Base-by-base conservation (phyloP, 2,113 vertebrate genomes). In the Rhinoptilus africanus region DNA sequence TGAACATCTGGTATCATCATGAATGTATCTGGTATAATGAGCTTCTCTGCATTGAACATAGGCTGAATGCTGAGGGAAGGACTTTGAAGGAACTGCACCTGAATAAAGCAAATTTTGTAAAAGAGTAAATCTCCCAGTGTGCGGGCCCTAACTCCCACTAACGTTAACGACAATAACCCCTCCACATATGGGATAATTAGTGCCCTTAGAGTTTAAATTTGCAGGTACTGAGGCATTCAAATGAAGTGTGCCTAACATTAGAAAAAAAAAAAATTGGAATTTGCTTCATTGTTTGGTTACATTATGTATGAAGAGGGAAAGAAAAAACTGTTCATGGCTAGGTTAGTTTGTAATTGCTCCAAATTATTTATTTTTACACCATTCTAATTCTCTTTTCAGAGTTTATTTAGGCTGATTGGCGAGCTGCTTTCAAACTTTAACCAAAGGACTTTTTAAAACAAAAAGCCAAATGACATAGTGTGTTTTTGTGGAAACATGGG, bases 331-430 rank as follows among this genome's bases (percentile, higher is more conserved):
- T 91, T 94, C 28, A 21, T 82, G 81, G 67, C 91, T 92, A 88
- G 75, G 76, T 89, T 98, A 88, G 62, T 73, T 92, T 97, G 62
- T 95, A 92, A 96, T 96, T 96, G 89, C 90, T 92, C 75, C 60
- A 92, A 95, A 96, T 96, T 95, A 93, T 95, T 97, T 97, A 83
- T 71, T 93, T 96, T 97, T 95, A 64, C 87, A 80, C 41, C 57
- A 69, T 97, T 92, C 82, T 96, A 96, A 96, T 97, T 98, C 75
- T 96, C 84, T 94, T 97, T 97, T 90, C 89, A 91, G 91, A 68
- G 41, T 95, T 96, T 91, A 84, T 93, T 96, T 62, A 90, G 71
- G 32, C 62, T 94, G 73, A 54, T 78, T 94, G 92, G 30, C 68
- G 82, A 81, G 62, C 86, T 95, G 84, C 94, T 97, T 97, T 93